phyloP scores from a whole-genome alignment of 2,888 invertebrate species.

The Caenorhabditis sinica region DNA sequence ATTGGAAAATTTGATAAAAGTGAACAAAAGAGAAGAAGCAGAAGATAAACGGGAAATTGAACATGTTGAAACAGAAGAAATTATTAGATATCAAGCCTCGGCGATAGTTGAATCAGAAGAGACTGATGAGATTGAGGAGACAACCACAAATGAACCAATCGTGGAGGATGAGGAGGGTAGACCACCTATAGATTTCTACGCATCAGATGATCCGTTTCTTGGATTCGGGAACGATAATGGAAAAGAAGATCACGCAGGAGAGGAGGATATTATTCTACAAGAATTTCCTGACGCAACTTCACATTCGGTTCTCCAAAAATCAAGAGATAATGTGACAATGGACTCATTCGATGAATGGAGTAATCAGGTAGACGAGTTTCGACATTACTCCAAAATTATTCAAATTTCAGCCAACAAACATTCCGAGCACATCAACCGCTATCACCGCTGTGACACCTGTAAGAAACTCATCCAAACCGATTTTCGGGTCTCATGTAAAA shows the following conservation, averaged over 20 bases:
- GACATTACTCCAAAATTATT: neutral
- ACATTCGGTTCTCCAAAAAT: neutral
- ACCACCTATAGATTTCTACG: constrained; percentile 1
- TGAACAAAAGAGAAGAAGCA: neutral
- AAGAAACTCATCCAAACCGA: constrained; percentile 16
- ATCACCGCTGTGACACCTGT: constrained; percentile 2
- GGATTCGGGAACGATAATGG: constrained; percentile 45
- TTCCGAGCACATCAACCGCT: constrained; percentile 13
- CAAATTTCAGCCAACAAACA: constrained; percentile 9
- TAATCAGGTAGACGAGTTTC: constrained; percentile 17
- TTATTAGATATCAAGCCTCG: neutral
- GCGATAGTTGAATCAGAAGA: too few species aligned
- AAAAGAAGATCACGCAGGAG: constrained; percentile 4
- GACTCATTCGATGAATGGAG: constrained; percentile 58
- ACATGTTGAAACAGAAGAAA: neutral
- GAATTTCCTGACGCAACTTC: neutral
- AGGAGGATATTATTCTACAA: neutral
- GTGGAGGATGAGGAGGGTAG: neutral
- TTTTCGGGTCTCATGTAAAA: constrained; percentile 73
- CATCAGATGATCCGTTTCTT: constrained; percentile 47
- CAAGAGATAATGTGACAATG: constrained; percentile 14
- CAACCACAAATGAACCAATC: neutral
- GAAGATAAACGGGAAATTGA: constrained; percentile 14
- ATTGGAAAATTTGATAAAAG: constrained; percentile 20
- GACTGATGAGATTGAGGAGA: too few species aligned